phyloP scores from a whole-genome alignment of 2,888 invertebrate genomes.

The Megalurothrips usitatus region DNA sequence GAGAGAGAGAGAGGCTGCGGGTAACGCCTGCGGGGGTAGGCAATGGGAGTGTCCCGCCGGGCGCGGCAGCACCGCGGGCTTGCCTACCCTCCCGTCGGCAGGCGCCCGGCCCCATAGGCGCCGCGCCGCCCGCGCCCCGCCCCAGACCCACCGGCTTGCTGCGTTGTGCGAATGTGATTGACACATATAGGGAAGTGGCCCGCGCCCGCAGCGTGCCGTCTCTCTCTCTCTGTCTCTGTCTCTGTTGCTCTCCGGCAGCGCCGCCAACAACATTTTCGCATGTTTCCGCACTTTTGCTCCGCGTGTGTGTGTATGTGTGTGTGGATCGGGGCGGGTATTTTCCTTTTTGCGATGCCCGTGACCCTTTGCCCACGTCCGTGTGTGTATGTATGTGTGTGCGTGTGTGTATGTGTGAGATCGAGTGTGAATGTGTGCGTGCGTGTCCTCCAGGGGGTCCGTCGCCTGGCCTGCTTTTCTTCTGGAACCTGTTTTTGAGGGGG shows the following conservation, averaged over 20 bases:
- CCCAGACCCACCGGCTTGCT: no score
- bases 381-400: not conserved
- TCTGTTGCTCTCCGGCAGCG: not conserved
- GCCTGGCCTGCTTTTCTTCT: constrained; percentile 19
- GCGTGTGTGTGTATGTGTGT: not conserved
- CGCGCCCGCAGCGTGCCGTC: no score
- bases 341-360: not conserved
- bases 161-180: no score
- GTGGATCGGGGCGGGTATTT: no score
- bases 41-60: no score
- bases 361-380: not conserved
- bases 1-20: no score
- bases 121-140: no score
- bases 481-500: constrained; percentile 1
- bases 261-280: not conserved
- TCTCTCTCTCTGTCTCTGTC: not conserved
- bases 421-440: not conserved
- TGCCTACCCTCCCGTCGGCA: no score
- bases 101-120: no score
- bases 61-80: no score
- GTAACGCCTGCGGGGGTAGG: no score
- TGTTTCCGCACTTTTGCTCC: not conserved
- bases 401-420: not conserved
- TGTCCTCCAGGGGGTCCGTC: not conserved
- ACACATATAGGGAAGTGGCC: no score